Conservation (phyloP, 2,888 invertebrate species). For the Linyphia triangularis region DNA sequence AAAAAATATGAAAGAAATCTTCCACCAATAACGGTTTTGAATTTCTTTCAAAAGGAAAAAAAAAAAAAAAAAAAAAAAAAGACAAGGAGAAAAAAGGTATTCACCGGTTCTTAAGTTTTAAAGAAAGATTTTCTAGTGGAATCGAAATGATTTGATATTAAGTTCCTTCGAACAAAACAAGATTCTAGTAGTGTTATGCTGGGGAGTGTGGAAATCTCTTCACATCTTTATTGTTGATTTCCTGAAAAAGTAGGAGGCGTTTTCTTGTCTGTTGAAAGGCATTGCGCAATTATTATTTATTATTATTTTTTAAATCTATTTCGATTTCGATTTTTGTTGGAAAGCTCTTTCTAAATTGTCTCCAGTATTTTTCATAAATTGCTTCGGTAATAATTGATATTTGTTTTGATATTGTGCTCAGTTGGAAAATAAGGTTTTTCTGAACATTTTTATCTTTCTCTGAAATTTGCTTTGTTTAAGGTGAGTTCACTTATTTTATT, state of each 20-base stretch:
- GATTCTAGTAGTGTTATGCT: conserved; percentile 41
- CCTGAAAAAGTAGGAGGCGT: conserved; percentile 8
- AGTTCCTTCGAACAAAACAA: conserved; percentile 67
- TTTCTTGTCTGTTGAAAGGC: conserved; percentile 33
- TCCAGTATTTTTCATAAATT: neutral
- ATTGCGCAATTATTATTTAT: conserved; percentile 51
- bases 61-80: conserved; percentile 5
- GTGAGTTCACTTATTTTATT: no score
- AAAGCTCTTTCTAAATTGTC: neutral
- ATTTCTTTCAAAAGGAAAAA: conserved; percentile 35
- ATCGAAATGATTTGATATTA: conserved; percentile 67
- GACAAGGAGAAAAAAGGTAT: conserved; percentile 19
- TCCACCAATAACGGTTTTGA: conserved; percentile 63
- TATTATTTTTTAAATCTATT: conserved; percentile 11
- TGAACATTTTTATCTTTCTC: no score
- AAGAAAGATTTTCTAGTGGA: conserved; percentile 45
- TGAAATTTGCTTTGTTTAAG: no score
- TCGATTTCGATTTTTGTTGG: neutral
- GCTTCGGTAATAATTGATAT: neutral
- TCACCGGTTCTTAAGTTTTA: neutral
- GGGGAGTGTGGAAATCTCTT: conserved; percentile 41
- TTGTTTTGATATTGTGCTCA: neutral
- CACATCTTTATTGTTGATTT: conserved; percentile 44
- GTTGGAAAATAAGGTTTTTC: no score
- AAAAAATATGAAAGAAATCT: conserved; percentile 54